Evolutionary conservation across 2,113 vertebrate genomes (phyloP).

Genomic region (Spilogale gracilis): DNA sequence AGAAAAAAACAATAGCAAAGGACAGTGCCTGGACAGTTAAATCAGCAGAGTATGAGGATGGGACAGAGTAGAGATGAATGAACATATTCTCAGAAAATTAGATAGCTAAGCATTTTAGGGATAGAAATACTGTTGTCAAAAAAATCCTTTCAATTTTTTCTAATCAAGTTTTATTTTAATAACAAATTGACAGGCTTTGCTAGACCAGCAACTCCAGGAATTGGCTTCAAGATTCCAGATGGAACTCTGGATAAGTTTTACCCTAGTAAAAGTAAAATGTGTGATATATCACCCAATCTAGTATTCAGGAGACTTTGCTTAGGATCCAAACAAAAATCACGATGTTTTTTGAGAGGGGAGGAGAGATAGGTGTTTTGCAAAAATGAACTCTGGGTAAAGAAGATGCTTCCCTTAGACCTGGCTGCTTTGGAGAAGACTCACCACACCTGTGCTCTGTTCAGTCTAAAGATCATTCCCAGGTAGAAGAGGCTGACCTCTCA

Average conservation of each 20-base stretch:
- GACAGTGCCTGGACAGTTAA: not conserved
- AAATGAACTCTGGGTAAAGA: not conserved
- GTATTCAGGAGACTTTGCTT: not conserved
- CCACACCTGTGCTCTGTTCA: not conserved
- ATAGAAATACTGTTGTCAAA: not conserved
- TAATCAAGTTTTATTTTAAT: slow-evolving; percentile 37
- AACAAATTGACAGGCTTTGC: slow-evolving; percentile 3
- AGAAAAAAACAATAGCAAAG: not conserved
- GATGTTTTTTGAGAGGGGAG: not conserved
- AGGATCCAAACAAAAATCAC: not conserved
- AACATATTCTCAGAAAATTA: slow-evolving; percentile 22
- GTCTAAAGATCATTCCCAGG: not conserved
- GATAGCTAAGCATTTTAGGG: not conserved
- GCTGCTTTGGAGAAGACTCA: not conserved
- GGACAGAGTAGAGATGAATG: slow-evolving; percentile 1
- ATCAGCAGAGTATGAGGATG: not conserved
- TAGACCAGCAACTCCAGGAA: not conserved
- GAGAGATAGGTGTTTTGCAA: not conserved
- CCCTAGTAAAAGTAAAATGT: slow-evolving; percentile 8
- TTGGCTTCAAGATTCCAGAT: slow-evolving; percentile 35
- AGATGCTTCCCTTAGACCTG: not conserved
- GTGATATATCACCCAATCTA: not conserved
- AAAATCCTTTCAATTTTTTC: slow-evolving; percentile 15
- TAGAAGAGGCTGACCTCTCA: not conserved
- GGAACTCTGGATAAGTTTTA: not conserved